Evolutionary conservation across 2,113 vertebrate genomes (phyloP).

Genomic region (Cettia cetti): DNA sequence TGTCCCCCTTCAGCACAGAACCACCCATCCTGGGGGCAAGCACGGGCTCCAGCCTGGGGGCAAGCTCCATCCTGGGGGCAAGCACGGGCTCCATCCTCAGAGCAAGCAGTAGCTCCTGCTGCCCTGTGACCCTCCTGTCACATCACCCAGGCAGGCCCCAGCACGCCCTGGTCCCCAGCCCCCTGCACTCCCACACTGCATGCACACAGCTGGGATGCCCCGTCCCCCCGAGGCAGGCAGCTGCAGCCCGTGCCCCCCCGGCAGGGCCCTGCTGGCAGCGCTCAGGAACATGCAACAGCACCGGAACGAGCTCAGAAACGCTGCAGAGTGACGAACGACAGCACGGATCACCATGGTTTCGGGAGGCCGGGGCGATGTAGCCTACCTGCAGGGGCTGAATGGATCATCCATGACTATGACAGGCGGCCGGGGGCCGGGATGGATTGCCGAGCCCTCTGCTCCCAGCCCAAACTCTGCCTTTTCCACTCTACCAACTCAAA

Average conservation of each 20-base stretch:
- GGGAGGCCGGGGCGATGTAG: constrained; percentile 68
- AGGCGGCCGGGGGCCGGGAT: constrained; percentile 71
- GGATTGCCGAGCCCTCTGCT: constrained; percentile 40
- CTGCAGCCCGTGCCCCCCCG: background rate
- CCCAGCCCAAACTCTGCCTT: constrained; percentile 72
- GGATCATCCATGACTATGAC: constrained; percentile 92
- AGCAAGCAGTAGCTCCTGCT: constrained; percentile 38
- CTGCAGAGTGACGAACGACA: constrained; percentile 34
- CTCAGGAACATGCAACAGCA: constrained; percentile 54
- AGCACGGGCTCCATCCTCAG: too few relatives aligned
- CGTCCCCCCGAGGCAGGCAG: background rate
- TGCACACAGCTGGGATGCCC: background rate
- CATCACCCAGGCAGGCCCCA: constrained; percentile 56
- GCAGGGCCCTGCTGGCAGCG: constrained; percentile 28
- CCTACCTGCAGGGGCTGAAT: constrained; percentile 96
- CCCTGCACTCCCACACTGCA: background rate
- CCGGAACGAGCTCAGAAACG: too few relatives aligned
- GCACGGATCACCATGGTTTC: constrained; percentile 29
- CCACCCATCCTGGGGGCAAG: background rate
- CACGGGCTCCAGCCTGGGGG: too few relatives aligned
- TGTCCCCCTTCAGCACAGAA: constrained; percentile 65
- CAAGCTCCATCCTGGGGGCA: too few relatives aligned
- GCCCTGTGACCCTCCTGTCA: constrained; percentile 73
- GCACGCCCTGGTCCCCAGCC: background rate
- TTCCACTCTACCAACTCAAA: constrained; percentile 90